phyloP scores from a whole-genome alignment of 2,888 invertebrate species.

The Crossocerus cetratus region DNA sequence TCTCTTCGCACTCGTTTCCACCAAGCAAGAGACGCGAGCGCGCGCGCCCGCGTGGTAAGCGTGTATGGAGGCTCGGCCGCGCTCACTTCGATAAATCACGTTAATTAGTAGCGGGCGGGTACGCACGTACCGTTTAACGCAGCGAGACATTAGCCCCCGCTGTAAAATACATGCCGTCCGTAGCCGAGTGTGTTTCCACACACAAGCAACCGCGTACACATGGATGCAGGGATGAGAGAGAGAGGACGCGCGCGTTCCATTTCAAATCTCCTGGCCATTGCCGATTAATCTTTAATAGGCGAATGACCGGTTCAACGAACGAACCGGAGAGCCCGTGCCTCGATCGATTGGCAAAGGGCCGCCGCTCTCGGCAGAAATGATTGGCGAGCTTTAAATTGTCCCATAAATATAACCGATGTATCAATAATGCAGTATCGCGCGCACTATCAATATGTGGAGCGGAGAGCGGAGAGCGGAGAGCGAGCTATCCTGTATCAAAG shows the following conservation, averaged over 20 bases:
- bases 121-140: background rate
- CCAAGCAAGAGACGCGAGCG: constrained; percentile 32
- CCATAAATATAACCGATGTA: constrained; percentile 61
- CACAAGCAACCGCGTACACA: background rate
- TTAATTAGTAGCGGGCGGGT: too few species aligned
- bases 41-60: too few species aligned
- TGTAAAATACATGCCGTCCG: background rate
- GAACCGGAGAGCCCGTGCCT: constrained; percentile 3
- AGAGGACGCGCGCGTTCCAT: constrained; percentile 49
- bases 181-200: too few species aligned
- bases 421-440: constrained; percentile 57
- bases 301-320: constrained; percentile 41
- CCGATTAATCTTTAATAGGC: constrained; percentile 40
- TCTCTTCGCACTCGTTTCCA: constrained; percentile 49
- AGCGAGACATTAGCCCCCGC: background rate
- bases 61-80: too few species aligned
- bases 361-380: constrained; percentile 57
- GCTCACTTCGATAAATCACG: too few species aligned
- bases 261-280: constrained; percentile 62
- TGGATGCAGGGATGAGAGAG: background rate
- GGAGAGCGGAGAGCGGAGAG: constrained; percentile 1
- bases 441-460: constrained; percentile 24
- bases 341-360: constrained; percentile 40
- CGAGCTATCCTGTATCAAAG: constrained; percentile 47
- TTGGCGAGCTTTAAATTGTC: constrained; percentile 60